Percentiles rank a stretch among this genome's conserved stretches.
Conservation (phyloP, 2,888 invertebrate species). For the Stenchaetothrips biformis region DNA sequence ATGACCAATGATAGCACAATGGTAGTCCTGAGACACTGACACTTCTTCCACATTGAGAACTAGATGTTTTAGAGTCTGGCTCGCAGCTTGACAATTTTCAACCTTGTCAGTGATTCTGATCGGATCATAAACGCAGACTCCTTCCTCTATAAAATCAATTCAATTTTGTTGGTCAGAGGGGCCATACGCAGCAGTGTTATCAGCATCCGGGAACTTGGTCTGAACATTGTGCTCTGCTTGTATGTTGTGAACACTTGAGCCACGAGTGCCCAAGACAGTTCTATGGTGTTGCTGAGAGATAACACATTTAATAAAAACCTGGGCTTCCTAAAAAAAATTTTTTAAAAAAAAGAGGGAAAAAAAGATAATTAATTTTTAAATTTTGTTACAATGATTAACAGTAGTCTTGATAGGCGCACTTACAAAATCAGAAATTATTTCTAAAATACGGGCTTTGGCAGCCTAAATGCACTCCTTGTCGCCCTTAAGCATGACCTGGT, state of each 20-base stretch:
- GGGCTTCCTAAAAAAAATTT: slow-evolving; percentile 29
- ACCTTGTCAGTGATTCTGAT: slow-evolving; percentile 85
- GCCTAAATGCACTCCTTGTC: slow-evolving; percentile 81
- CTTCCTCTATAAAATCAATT: slow-evolving; percentile 50
- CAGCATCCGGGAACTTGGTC: slow-evolving; percentile 91
- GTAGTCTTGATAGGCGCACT: slow-evolving; percentile 29
- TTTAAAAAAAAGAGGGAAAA: neutral
- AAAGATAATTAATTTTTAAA: neutral
- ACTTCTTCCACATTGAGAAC: slow-evolving; percentile 43
- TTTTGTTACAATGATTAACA: neutral
- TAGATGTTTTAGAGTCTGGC: slow-evolving; percentile 78
- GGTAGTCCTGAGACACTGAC: slow-evolving; percentile 85
- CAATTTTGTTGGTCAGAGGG: slow-evolving; percentile 42
- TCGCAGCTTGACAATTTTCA: slow-evolving; percentile 84
- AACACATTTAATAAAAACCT: slow-evolving; percentile 69
- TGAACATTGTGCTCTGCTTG: slow-evolving; percentile 85
- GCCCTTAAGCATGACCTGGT: slow-evolving; percentile 72
- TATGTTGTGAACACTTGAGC: slow-evolving; percentile 77
- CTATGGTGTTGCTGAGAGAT: slow-evolving; percentile 89
- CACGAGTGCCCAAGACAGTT: slow-evolving; percentile 89
- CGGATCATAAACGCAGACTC: slow-evolving; percentile 64
- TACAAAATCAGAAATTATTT: slow-evolving; percentile 82
- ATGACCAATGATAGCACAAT: slow-evolving; percentile 91
- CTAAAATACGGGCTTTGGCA: slow-evolving; percentile 80
- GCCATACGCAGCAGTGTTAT: neutral